Evolutionary conservation across 2,113 vertebrate species (phyloP), one percentile per base, ranked within the genome.

Genomic region (Himantopus leucocephalus): DNA sequence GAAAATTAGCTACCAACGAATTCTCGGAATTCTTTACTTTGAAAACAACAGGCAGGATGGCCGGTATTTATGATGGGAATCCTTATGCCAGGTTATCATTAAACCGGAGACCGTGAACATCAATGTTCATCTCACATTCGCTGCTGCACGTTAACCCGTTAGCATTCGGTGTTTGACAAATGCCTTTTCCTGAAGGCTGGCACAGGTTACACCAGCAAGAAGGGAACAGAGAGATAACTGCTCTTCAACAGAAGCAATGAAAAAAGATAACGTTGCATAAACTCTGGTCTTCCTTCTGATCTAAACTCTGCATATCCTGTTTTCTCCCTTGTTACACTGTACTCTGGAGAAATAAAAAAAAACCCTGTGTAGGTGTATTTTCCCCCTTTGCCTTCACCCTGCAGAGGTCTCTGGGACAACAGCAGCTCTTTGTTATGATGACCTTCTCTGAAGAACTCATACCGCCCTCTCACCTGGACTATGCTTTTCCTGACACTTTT

Each of bases 281-380:
- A n/a, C 12, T 74, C 24, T n/a, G 17, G 14, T 53, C 20, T 53
- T 35, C 8, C 26, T 18, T 75, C 37, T 13, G 14, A n/a, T 47
- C 53, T 50, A 34, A 83, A 85, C 37, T 56, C 60, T 59, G 29
- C 41, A 90, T 72, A 59, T 85, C 37, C 48, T 19, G 3, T 37
- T 70, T 74, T 62, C 48, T 68, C 17, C 43, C 62, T 64, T 80
- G 26, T 63, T 59, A 63, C 2, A 1, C 29, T 55, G 30, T 26
- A 35, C n/a, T 35, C 24, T 50, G 66, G 30, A 32, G 48, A 58
- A 87, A 72, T 26, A 30, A 34, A 43, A 32, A 43, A 68, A 14
- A 5, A 9, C 17, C 10, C 6, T 3, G 2, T 1, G 0, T 17
- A 43, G 17, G 10, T 47, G 13, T 82, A 6, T 74, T 74, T 74